Base-by-base conservation (phyloP, 2,888 invertebrate species). In the Diaperis boleti region DNA sequence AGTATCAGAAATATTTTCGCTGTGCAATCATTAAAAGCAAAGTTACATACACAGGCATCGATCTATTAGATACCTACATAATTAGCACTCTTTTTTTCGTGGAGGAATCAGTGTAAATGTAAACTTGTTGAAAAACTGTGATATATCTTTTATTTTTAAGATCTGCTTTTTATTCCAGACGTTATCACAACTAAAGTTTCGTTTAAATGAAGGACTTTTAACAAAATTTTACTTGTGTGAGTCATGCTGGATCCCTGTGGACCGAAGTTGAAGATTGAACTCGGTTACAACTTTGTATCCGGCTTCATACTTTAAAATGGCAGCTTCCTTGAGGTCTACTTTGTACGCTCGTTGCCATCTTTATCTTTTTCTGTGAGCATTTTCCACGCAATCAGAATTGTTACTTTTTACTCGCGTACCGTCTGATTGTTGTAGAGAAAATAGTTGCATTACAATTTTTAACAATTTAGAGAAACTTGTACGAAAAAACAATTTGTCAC, bases 221-320 rank as follows among this genome's bases (percentile, higher is more conserved):
- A 47, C 59, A 10, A 49, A 59, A 49, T 59, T 49, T 59, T 49
- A 39, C 37, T 33, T 37, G 31, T 57, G 44, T 50, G 59, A 60
- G 44, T 22, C 50, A 20, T 20, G 33, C 18, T 8, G 8, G 18
- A 7, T 60, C 59, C 52, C 59, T 31, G 3, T 18, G 35, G 59
- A 60, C 52, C 11, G 15, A 52, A 60, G 20, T 52, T 50, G 42
- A 33, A 59, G 59, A 52, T 59, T 59, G 50, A 52, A 59, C 59
- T 59, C 52, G 52, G 39, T 59, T 59, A 59, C 33, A 60, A 60
- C 33, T 60, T 60, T 60, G 59, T 60, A 60, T 60, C 59, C 42
- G 33, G 44, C 44, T 52, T 52, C 52, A 60, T 60, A 60, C 52
- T 60, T 59, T 18, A 52, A 14, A 20, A 52, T 52, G 31, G 42